phyloP scores from a whole-genome alignment of 2,113 vertebrate genomes.

The Lophius piscatorius region DNA sequence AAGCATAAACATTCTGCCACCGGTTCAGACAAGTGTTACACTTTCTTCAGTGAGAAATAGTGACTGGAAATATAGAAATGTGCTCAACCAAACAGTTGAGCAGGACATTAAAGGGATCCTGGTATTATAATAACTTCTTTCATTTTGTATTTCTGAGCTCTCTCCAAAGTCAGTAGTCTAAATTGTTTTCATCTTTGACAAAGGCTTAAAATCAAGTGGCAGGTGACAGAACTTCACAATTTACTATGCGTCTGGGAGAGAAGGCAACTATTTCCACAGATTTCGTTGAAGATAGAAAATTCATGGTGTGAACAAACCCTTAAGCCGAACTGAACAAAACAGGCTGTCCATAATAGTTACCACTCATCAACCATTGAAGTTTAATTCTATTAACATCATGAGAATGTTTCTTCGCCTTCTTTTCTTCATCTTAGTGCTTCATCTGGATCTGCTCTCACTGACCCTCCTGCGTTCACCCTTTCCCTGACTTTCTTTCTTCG shows the following conservation, averaged over 20 bases:
- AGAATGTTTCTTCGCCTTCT: not conserved
- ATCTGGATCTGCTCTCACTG: conserved; percentile 14
- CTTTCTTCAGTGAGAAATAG: too few relatives aligned
- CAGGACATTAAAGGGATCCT: too few relatives aligned
- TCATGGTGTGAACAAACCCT: not conserved
- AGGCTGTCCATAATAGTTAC: not conserved
- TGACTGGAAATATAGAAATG: too few relatives aligned
- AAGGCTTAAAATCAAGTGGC: not conserved
- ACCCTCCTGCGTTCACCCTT: conserved; percentile 3
- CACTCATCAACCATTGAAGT: not conserved
- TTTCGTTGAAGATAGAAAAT: too few relatives aligned
- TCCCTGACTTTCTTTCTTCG: conserved; percentile 6
- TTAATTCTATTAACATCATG: not conserved
- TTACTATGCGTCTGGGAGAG: not conserved
- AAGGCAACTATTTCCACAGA: not conserved
- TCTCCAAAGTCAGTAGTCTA: conserved; percentile 27
- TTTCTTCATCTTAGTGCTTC: conserved; percentile 1
- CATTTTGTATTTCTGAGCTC: too few relatives aligned
- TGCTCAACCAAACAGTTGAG: too few relatives aligned
- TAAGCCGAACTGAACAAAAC: not conserved
- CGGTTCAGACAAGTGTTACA: too few relatives aligned
- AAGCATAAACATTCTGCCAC: too few relatives aligned
- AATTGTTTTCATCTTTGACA: not conserved
- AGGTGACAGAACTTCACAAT: not conserved
- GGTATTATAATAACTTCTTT: conserved; percentile 4